Evolutionary conservation across 1,140 invertebrate species (phyloP), one percentile per base, ranked within the genome.

Genomic region (Sitodiplosis mosellana): DNA sequence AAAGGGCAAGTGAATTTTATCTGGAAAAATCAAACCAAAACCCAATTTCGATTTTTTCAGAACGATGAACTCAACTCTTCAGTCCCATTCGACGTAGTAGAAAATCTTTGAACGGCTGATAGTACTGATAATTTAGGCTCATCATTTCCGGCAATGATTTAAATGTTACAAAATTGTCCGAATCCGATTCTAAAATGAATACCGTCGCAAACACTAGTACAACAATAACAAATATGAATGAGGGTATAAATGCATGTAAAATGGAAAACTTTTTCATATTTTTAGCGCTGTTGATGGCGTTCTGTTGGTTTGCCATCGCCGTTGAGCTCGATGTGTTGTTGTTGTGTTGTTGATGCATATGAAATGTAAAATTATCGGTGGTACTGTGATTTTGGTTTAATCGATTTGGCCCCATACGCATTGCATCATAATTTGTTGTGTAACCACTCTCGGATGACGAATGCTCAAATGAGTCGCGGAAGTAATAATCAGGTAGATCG

Each of bases 111-210:
- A 43, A 18, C 18, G 85, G 84, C 57, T 80, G 76, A 64, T 89
- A 89, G 61, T 87, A 85, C 56, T 86, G 79, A 56, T 78, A 76
- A 50, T 78, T 74, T 41, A 88, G 69, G 44, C 80, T 74, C 21
- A 83, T 71, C 65, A 88, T 78, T 67, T 88, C 83, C 15, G 84
- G 85, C 55, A 77, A 74, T 55, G 77, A 76, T n/a, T 80, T 73
- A 40, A 88, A 57, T 15, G 68, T 69, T 38, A 75, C 73, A 48
- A 88, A 75, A 2, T 80, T 55, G 36, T 79, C 72, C 56, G 76
- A 75, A 59, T 88, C 82, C 12, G 79, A 81, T 64, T 86, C 80
- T 61, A 84, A 76, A 27, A 87, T 64, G 19, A 84, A 57, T 19
- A 84, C 63, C 4, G 77, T 74, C 10, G 73, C 66, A 46, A 81